phyloP scores from a whole-genome alignment of 2,113 vertebrate genomes.

The Psilopsiagon aymara region DNA sequence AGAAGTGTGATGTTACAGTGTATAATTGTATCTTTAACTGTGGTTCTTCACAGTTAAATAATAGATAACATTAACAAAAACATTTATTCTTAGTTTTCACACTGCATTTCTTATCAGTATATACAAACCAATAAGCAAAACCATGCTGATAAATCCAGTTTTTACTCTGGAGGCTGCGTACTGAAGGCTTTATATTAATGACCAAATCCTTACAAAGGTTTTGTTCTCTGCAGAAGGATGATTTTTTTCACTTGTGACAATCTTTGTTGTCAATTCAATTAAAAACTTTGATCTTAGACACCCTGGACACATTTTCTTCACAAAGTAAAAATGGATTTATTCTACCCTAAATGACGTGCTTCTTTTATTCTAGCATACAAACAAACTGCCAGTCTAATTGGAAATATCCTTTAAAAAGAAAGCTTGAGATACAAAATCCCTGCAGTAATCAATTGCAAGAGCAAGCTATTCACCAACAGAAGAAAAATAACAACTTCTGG shows the following conservation, averaged over 20 bases:
- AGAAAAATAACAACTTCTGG: not conserved
- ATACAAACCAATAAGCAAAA: not conserved
- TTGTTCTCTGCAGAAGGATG: not conserved
- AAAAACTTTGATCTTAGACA: constrained; percentile 18
- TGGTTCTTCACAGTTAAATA: not conserved
- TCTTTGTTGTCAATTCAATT: not conserved
- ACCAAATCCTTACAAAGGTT: not conserved
- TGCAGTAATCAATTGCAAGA: constrained; percentile 7
- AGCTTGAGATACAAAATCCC: not conserved
- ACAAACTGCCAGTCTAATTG: not conserved
- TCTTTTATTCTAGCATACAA: not conserved
- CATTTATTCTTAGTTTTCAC: not conserved
- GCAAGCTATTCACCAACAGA: not conserved
- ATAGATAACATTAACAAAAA: not conserved
- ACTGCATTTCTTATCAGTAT: not conserved
- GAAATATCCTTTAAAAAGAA: constrained; percentile 6
- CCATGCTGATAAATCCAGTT: not conserved
- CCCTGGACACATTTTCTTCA: not conserved
- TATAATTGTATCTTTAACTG: not conserved
- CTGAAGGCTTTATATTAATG: not conserved
- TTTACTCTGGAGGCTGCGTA: not conserved
- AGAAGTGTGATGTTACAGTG: not conserved
- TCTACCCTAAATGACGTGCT: not conserved
- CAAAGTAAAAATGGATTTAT: not conserved
- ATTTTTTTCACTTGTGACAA: not conserved